These are phyloP conservation scores for Drosophila hamatofila DNA, from an alignment of 2,888 invertebrate genomes.

Conservation along the genomic window DNA sequence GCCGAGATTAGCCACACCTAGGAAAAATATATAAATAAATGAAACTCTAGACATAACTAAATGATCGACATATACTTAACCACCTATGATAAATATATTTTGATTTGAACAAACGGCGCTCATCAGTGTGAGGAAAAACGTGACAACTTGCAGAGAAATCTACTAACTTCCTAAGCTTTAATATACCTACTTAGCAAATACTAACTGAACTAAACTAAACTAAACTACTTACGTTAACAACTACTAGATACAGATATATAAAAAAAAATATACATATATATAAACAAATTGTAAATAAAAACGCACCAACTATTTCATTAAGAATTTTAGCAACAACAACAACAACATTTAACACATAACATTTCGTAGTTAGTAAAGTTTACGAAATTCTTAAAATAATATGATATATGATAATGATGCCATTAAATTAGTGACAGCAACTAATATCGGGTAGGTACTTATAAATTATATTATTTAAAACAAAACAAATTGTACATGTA, in stretches of 20 bases:
- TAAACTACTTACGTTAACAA: constrained; percentile 33
- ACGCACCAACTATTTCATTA: constrained; percentile 79
- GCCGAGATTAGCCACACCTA: constrained; percentile 4
- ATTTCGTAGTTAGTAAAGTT: constrained; percentile 67
- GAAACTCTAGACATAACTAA: constrained; percentile 7
- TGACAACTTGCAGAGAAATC: constrained; percentile 66
- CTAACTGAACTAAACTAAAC: constrained; percentile 28
- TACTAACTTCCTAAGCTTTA: constrained; percentile 78
- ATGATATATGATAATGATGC: constrained; percentile 28
- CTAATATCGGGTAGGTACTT: constrained; percentile 47
- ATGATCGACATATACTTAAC: constrained; percentile 31
- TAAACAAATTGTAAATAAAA: constrained; percentile 74
- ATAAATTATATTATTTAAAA: constrained; percentile 11
- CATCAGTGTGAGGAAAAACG: constrained; percentile 9
- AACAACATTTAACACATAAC: constrained; percentile 41
- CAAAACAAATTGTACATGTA: constrained; percentile 51
- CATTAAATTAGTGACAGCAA: constrained; percentile 47
- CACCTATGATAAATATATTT: constrained; percentile 29
- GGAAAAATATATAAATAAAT: constrained; percentile 2
- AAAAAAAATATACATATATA: constrained; percentile 3
- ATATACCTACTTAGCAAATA: constrained; percentile 55
- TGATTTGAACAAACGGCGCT: constrained; percentile 16
- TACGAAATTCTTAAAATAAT: constrained; percentile 49
- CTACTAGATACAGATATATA: constrained; percentile 40
- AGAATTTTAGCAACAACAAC: constrained; percentile 66